Evolutionary conservation across 2,113 vertebrate genomes (phyloP).

Genomic region (Solenodon paradoxus): DNA sequence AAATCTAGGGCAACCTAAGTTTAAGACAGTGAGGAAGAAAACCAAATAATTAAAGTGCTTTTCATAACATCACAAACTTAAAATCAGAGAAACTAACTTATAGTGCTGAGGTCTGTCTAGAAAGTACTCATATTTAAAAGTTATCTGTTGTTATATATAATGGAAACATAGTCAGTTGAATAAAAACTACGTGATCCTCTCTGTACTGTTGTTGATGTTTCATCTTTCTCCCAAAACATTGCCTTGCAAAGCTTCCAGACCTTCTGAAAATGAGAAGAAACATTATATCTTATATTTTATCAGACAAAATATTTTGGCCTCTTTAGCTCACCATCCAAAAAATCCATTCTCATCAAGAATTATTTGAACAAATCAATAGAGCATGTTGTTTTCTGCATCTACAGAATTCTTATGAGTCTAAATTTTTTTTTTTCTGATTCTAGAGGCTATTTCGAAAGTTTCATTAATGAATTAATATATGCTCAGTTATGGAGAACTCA

Average conservation of each 20-base stretch:
- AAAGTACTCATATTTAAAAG: neutral
- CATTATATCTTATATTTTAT: neutral
- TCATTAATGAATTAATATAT: neutral
- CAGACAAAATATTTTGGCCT: neutral
- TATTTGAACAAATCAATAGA: constrained; percentile 18
- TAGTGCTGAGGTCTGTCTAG: neutral
- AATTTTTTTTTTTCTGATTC: neutral
- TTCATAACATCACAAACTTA: neutral
- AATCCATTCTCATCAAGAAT: neutral
- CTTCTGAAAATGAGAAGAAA: neutral
- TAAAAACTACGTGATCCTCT: neutral
- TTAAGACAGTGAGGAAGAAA: constrained; percentile 7
- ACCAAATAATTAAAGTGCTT: neutral
- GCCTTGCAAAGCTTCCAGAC: neutral
- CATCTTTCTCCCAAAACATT: neutral
- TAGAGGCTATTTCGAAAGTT: constrained; percentile 1
- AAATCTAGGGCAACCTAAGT: constrained; percentile 44
- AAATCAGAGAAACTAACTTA: neutral
- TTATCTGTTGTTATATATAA: neutral
- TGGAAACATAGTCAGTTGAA: neutral
- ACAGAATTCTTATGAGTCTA: neutral
- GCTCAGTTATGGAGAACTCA: neutral
- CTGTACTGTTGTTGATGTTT: neutral
- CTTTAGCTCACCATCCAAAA: neutral
- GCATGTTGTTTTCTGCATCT: neutral